Conservation (phyloP, 2,797 vertebrate species). For the Chloroceryle inda region DNA sequence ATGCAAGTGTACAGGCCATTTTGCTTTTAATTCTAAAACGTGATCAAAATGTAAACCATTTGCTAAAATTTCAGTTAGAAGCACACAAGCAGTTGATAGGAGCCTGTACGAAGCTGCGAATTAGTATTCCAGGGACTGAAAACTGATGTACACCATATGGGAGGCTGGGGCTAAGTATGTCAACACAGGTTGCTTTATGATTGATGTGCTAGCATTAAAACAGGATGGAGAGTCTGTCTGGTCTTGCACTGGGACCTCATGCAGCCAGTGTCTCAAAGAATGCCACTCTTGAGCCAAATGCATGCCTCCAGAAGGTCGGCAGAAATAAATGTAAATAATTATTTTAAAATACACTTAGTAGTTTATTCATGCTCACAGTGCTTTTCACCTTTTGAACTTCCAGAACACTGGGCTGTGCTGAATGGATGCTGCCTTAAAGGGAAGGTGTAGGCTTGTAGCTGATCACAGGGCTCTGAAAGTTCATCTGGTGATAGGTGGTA, state of each 20-base stretch:
- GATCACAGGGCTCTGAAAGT: constrained; percentile 11
- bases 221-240: constrained; percentile 56
- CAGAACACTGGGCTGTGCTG: constrained; percentile 24
- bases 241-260: constrained; percentile 41
- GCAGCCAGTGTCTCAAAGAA: constrained; percentile 56
- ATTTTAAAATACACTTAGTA: constrained; percentile 70
- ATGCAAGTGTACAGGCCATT: background rate
- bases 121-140: constrained; percentile 33
- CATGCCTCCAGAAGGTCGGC: constrained; percentile 54
- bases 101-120: background rate
- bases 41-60: constrained; percentile 1
- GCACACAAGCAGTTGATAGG: background rate
- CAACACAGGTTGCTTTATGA: constrained; percentile 53
- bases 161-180: constrained; percentile 25
- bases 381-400: constrained; percentile 72
- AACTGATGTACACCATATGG: constrained; percentile 62
- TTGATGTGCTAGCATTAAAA: constrained; percentile 50
- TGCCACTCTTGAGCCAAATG: constrained; percentile 66
- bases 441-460: constrained; percentile 40
- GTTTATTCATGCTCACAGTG: constrained; percentile 63
- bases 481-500: constrained; percentile 48
- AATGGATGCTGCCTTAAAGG: constrained; percentile 60
- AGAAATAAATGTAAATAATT: constrained; percentile 76
- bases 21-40: background rate
- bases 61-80: background rate